A percentile compares a stretch with the other conserved stretches of the same genome.
phyloP scores from a whole-genome alignment of 2,797 vertebrate genomes.

The Clarias fuscus region DNA sequence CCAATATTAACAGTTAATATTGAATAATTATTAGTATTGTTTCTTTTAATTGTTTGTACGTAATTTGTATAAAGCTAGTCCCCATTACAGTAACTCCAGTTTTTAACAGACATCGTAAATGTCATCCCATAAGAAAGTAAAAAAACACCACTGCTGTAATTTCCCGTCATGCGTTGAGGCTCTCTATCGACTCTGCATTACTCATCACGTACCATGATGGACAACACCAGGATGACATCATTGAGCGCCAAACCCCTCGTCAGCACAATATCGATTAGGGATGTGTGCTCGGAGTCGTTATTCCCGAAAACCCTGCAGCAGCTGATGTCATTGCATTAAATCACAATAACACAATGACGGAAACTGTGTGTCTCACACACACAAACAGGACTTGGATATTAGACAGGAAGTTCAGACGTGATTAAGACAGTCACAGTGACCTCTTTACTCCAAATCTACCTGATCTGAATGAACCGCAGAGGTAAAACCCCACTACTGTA shows the following conservation, averaged over 20 bases:
- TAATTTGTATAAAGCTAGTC: neutral
- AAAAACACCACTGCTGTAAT: neutral
- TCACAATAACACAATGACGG: neutral
- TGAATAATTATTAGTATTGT: too few relatives aligned
- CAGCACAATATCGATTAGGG: constrained; percentile 33
- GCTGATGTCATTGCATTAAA: constrained; percentile 3
- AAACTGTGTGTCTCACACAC: neutral
- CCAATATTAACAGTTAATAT: too few relatives aligned
- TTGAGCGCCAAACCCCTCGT: constrained; percentile 5
- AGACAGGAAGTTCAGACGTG: neutral
- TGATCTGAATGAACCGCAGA: neutral
- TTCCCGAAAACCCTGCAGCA: constrained; percentile 24
- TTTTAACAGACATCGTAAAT: neutral
- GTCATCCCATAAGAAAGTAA: neutral
- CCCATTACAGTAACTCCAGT: neutral
- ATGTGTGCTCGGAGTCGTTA: constrained; percentile 17
- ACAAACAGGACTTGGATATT: neutral
- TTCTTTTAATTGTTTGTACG: neutral
- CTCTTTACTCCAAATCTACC: neutral
- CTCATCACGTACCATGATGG: constrained; percentile 16
- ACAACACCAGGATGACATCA: constrained; percentile 38
- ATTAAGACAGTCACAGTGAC: neutral
- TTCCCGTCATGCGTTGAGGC: constrained; percentile 10
- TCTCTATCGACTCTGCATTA: constrained; percentile 12
- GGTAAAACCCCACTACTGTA: neutral